Evolutionary conservation across 2,113 vertebrate genomes (phyloP), one percentile per base, ranked within the genome.

Genomic region (Rhabdomys dilectus): DNA sequence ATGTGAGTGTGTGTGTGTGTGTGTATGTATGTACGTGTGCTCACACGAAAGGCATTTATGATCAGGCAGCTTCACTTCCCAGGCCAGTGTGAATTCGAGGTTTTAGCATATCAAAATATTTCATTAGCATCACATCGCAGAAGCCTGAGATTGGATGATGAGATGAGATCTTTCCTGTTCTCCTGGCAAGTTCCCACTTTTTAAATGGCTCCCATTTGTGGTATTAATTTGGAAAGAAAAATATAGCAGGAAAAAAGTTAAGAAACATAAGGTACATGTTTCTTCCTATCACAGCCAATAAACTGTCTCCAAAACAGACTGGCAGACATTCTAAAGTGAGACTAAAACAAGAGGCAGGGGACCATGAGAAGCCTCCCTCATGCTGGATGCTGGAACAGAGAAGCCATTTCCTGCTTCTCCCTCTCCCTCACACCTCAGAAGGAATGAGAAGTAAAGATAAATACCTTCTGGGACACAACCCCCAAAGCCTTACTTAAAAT

Each of bases 281-380:
- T 95, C 96, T 96, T 82, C 88, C n/a, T 62, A 93, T 97, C 93
- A 84, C 95, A 97, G 97, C 97, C 97, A 98, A 98, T 96, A 97
- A 97, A 91, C 94, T 98, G 98, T 98, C 98, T 97, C 89, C 95
- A 91, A 96, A 98, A 97, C 93, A 98, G 98, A 97, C 91, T 93
- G 96, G 92, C 94, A 98, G 96, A 82, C 86, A 84, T 75, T 92
- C 92, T 92, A 36, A 93, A 94, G 96, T 93, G 96, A 78, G 70
- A 96, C 93, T 97, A 85, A 96, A 96, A 96, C 96, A 96, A 95
- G 80, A 94, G 87, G 86, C 89, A 92, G 68, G 48, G 78, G 84
- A 88, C 91, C 92, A 88, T 19, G 31, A 78, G 42, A 68, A 93
- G 66, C 86, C 56, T 68, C 10, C 9, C 84, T 42, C 62, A 15